A percentile compares a stretch with the other conserved stretches of the same genome.
Conservation (phyloP, 2,113 vertebrate genomes). For the Chlamydotis undulata region DNA sequence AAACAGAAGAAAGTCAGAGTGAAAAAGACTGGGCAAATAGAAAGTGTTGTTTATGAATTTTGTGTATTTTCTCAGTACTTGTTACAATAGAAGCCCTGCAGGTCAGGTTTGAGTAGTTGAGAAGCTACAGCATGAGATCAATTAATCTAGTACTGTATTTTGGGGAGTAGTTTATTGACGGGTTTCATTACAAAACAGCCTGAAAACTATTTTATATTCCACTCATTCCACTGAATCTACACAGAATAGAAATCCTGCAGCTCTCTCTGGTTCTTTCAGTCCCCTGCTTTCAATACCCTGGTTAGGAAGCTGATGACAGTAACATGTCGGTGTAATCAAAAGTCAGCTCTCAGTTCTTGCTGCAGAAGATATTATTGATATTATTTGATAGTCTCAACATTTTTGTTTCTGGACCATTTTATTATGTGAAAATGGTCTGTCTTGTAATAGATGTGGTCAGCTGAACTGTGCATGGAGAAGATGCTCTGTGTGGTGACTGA, state of each 20-base stretch:
- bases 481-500: not conserved
- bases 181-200: not conserved
- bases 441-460: not conserved
- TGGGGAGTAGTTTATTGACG: not conserved
- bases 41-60: not conserved
- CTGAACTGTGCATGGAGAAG: not conserved
- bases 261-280: not conserved
- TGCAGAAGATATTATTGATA: not conserved
- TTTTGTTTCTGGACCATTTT: not conserved
- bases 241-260: not conserved
- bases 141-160: not conserved
- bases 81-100: not conserved
- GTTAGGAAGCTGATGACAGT: not conserved
- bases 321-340: not conserved
- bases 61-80: not conserved
- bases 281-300: not conserved
- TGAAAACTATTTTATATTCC: not conserved
- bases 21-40: not conserved
- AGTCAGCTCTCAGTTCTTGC: not conserved
- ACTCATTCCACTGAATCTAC: not conserved
- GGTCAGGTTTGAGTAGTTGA: not conserved
- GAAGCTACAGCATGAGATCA: not conserved
- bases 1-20: not conserved
- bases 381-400: not conserved
- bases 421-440: not conserved